Percentiles rank a stretch among this genome's conserved stretches.
These are phyloP conservation scores for Tigriopus japonicus DNA, from an alignment of 1,140 invertebrate species.

Conservation along the genomic window DNA sequence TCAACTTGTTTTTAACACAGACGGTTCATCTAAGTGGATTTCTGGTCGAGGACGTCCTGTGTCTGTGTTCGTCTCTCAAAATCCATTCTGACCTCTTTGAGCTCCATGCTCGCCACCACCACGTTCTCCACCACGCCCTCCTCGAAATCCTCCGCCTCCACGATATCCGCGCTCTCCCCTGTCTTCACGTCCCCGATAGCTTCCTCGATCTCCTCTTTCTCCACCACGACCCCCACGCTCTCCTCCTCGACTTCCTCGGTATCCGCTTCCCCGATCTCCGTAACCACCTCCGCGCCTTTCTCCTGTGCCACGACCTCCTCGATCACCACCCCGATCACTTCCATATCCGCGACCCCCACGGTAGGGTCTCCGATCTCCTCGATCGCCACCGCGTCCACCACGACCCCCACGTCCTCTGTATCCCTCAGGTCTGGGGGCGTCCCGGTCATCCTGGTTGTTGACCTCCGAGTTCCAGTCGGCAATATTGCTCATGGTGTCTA, in stretches of 20 bases:
- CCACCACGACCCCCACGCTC: neutral
- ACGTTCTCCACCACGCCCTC: neutral
- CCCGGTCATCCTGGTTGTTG: neutral
- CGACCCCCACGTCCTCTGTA: neutral
- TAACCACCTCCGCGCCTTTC: neutral
- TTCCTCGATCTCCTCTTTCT: neutral
- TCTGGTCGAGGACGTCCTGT: too few species aligned
- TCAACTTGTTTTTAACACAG: too few species aligned
- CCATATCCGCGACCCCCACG: neutral
- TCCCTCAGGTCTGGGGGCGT: neutral
- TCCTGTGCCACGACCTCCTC: neutral
- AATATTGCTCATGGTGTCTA: neutral
- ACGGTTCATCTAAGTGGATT: too few species aligned
- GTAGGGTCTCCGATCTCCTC: neutral
- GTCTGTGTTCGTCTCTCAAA: too few species aligned
- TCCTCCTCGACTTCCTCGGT: neutral
- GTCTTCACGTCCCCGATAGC: neutral
- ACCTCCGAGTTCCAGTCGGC: constrained; percentile 5
- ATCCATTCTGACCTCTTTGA: neutral
- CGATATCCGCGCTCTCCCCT: neutral
- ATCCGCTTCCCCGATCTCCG: neutral
- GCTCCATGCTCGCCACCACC: neutral
- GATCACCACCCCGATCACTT: neutral
- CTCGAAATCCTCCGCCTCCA: neutral
- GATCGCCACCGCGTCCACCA: neutral